phyloP scores from a whole-genome alignment of 2,113 vertebrate species.

The Cyanistes caeruleus region DNA sequence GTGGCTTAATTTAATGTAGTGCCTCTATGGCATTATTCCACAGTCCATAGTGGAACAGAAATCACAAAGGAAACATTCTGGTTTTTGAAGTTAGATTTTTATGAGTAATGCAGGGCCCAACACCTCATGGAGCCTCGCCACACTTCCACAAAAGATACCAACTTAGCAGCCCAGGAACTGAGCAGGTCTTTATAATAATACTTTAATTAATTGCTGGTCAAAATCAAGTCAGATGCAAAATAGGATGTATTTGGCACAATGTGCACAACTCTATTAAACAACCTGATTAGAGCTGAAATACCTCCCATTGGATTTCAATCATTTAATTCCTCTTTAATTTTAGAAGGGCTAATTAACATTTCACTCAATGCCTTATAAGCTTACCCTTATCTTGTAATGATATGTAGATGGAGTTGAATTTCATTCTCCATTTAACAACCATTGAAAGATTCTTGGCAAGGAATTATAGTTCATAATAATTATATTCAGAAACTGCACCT shows the following conservation, averaged over 20 bases:
- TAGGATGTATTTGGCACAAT: neutral
- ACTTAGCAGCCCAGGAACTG: neutral
- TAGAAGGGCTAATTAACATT: neutral
- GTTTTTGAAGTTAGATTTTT: neutral
- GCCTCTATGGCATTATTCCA: neutral
- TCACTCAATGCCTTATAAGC: constrained; percentile 8
- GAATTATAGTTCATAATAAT: neutral
- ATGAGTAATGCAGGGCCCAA: neutral
- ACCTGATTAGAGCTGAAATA: constrained; percentile 4
- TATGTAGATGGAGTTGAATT: constrained; percentile 23
- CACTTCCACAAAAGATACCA: neutral
- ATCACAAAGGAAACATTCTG: neutral
- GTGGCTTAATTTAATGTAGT: neutral
- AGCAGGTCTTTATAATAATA: neutral
- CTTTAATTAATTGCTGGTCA: neutral
- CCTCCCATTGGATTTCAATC: neutral
- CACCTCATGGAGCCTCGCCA: neutral
- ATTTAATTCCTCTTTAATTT: neutral
- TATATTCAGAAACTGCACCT: neutral
- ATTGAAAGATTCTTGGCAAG: neutral
- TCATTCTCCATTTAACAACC: neutral
- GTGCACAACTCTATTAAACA: neutral
- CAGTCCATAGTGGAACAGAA: neutral
- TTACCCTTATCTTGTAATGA: neutral
- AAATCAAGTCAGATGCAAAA: neutral